Conservation (phyloP, 2,888 invertebrate genomes). For the Agriopis marginaria region DNA sequence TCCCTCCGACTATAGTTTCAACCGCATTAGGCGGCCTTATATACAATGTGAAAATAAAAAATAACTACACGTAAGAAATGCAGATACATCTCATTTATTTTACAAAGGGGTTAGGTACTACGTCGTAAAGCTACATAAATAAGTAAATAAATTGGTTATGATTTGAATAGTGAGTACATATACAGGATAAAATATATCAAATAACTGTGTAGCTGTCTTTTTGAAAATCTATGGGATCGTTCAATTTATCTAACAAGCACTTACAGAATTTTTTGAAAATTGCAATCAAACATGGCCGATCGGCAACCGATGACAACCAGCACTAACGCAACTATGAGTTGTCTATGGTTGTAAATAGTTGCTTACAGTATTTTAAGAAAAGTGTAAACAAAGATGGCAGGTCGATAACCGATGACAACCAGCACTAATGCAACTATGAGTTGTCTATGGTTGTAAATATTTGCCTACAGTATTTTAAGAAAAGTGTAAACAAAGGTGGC, state of each 20-base stretch:
- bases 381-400: neutral
- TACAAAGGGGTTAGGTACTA: constrained; percentile 26
- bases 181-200: neutral
- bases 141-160: neutral
- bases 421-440: neutral
- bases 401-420: neutral
- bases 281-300: constrained; percentile 1
- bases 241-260: neutral
- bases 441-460: neutral
- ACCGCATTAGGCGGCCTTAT: no score
- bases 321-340: neutral
- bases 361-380: neutral
- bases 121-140: neutral
- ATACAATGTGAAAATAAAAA: neutral
- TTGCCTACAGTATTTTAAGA: neutral
- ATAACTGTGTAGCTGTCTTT: neutral
- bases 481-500: neutral
- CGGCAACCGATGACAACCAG: neutral
- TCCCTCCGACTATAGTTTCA: no score
- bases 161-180: neutral
- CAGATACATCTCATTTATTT: constrained; percentile 21
- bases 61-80: constrained; percentile 2
- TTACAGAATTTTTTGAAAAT: neutral
- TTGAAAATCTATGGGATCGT: neutral
- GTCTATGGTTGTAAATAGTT: neutral